Evolutionary conservation across 2,797 vertebrate genomes (phyloP).

Genomic region (Fringilla coelebs): DNA sequence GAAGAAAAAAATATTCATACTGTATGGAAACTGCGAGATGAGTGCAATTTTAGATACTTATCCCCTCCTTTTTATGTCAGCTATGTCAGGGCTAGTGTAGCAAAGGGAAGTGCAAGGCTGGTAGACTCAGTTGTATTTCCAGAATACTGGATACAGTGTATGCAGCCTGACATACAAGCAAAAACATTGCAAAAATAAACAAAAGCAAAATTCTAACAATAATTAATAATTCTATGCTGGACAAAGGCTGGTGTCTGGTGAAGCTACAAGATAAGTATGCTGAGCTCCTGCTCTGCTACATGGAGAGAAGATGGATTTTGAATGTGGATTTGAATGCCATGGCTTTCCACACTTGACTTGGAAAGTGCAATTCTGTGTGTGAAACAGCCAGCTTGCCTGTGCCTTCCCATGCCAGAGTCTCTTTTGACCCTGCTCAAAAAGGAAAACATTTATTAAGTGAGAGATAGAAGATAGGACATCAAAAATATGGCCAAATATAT

Average conservation of each 20-base stretch:
- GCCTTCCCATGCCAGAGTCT: background rate
- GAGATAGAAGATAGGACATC: background rate
- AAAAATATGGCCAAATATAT: background rate
- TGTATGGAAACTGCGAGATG: background rate
- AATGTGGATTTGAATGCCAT: background rate
- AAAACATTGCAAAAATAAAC: background rate
- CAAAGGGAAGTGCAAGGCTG: background rate
- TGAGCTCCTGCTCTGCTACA: background rate
- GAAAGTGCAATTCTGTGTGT: background rate
- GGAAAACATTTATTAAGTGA: background rate
- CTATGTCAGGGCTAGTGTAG: background rate
- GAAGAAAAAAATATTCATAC: background rate
- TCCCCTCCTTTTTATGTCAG: background rate
- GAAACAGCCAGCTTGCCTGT: background rate
- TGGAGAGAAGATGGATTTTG: background rate
- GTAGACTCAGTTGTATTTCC: background rate
- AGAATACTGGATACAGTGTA: background rate
- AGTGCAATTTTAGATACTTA: background rate
- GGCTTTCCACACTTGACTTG: background rate
- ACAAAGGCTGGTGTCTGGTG: background rate
- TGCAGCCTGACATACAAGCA: background rate
- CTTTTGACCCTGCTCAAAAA: background rate
- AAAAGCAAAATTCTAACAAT: background rate
- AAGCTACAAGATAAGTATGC: background rate
- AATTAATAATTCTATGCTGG: background rate